Conservation (phyloP, 2,797 vertebrate species). For the Gallinago nigripennis region DNA sequence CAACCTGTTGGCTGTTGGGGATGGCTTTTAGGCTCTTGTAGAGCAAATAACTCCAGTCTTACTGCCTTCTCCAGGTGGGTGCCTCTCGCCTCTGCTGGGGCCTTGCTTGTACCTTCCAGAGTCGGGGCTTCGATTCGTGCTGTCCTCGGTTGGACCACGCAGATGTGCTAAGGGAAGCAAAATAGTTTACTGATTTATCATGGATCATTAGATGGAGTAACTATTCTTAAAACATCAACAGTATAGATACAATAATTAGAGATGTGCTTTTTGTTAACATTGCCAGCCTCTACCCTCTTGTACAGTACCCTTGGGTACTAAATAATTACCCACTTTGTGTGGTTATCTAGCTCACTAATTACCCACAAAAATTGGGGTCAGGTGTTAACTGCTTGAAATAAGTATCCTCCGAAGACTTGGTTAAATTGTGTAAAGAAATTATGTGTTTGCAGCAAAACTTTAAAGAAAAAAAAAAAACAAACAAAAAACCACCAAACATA, state of each 20-base stretch:
- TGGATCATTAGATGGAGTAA: slow-evolving; percentile 71
- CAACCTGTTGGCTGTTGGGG: not conserved
- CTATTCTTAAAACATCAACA: slow-evolving; percentile 74
- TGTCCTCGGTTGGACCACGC: not conserved
- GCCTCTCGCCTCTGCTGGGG: not conserved
- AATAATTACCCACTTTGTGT: slow-evolving; percentile 86
- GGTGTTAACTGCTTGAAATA: slow-evolving; percentile 84
- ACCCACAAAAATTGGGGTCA: slow-evolving; percentile 86
- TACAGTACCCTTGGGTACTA: slow-evolving; percentile 81
- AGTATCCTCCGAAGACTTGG: slow-evolving; percentile 80
- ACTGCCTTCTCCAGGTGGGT: not conserved
- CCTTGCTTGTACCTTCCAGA: not conserved
- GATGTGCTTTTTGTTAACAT: slow-evolving; percentile 82
- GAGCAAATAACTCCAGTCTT: not conserved
- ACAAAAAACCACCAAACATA: not conserved
- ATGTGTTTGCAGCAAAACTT: slow-evolving; percentile 76
- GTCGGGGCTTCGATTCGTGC: not conserved
- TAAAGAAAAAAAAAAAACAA: not conserved
- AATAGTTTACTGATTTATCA: slow-evolving; percentile 69
- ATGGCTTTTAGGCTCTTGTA: not conserved
- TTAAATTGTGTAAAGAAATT: slow-evolving; percentile 74
- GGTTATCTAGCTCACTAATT: slow-evolving; percentile 85
- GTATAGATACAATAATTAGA: slow-evolving; percentile 79
- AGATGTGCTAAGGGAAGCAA: slow-evolving; percentile 27
- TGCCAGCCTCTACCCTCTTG: slow-evolving; percentile 77